phyloP scores from a whole-genome alignment of 2,797 vertebrate genomes.

The Pangasius mekongensis region DNA sequence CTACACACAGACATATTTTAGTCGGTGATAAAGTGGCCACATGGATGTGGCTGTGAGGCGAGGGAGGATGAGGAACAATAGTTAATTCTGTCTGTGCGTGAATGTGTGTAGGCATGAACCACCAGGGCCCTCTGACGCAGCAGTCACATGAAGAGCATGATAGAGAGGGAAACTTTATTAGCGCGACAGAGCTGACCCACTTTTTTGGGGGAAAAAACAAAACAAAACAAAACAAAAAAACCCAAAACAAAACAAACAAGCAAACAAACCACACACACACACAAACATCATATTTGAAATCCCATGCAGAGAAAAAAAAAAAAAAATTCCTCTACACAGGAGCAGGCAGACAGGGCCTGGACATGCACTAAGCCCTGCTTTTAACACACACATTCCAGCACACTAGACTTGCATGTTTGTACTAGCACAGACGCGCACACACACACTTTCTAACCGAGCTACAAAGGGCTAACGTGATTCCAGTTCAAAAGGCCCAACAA shows the following conservation, averaged over 20 bases:
- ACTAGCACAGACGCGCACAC: constrained; percentile 63
- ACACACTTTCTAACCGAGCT: not conserved
- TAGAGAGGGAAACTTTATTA: constrained; percentile 59
- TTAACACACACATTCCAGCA: constrained; percentile 75
- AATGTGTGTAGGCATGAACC: constrained; percentile 25
- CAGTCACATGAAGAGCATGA: constrained; percentile 27
- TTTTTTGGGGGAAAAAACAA: constrained; percentile 47
- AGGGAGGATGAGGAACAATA: constrained; percentile 16
- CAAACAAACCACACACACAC: not conserved
- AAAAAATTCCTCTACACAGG: constrained; percentile 63
- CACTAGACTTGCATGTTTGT: constrained; percentile 67
- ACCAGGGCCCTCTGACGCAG: constrained; percentile 43
- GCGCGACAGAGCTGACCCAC: constrained; percentile 72
- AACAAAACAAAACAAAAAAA: not conserved
- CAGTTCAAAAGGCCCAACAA: not conserved
- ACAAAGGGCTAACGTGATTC: not conserved
- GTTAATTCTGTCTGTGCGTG: constrained; percentile 27
- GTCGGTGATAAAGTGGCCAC: not conserved
- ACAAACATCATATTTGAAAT: constrained; percentile 1
- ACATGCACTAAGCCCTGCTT: constrained; percentile 71
- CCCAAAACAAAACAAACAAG: not conserved
- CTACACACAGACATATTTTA: not conserved
- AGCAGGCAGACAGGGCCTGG: constrained; percentile 71
- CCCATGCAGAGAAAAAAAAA: constrained; percentile 28
- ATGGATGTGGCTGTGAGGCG: constrained; percentile 4